Conservation (phyloP, 2,888 invertebrate genomes). For the Cepaea hortensis region DNA sequence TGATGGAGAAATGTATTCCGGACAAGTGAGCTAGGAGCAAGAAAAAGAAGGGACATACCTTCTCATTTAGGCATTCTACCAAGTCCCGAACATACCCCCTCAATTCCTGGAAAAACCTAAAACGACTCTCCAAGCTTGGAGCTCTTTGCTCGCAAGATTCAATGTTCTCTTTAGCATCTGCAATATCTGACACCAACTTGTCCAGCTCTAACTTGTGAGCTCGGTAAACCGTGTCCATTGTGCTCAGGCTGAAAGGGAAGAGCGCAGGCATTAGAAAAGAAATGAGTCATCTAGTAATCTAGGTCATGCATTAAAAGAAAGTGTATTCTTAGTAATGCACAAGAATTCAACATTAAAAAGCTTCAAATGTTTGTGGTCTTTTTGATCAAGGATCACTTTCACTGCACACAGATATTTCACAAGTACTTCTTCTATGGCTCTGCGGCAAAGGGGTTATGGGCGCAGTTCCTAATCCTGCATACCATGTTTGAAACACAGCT, state of each 20-base stretch:
- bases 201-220: slow-evolving; percentile 79
- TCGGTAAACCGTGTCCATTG: slow-evolving; percentile 80
- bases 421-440: too few relatives aligned
- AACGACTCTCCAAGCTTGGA: slow-evolving; percentile 86
- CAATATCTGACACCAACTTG: slow-evolving; percentile 77
- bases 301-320: too few relatives aligned
- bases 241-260: slow-evolving; percentile 78
- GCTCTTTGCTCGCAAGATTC: slow-evolving; percentile 79
- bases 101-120: slow-evolving; percentile 95
- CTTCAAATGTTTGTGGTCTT: too few relatives aligned
- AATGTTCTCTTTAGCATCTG: slow-evolving; percentile 78
- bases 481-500: too few relatives aligned
- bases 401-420: too few relatives aligned
- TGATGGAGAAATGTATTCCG: slow-evolving; percentile 23
- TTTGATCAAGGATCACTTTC: too few relatives aligned
- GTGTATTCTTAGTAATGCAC: too few relatives aligned
- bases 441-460: too few relatives aligned
- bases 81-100: slow-evolving; percentile 96
- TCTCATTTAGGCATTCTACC: slow-evolving; percentile 97
- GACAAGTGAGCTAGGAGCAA: slow-evolving; percentile 31
- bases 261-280: slow-evolving; percentile 23
- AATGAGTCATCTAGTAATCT: neutral
- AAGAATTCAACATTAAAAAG: too few relatives aligned
- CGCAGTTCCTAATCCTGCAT: too few relatives aligned
- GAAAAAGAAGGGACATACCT: slow-evolving; percentile 81